Percentiles rank a stretch among this genome's conserved stretches.
These are phyloP conservation scores for Alentia gelatinosa DNA, from an alignment of 2,888 invertebrate genomes.

Conservation along the genomic window DNA sequence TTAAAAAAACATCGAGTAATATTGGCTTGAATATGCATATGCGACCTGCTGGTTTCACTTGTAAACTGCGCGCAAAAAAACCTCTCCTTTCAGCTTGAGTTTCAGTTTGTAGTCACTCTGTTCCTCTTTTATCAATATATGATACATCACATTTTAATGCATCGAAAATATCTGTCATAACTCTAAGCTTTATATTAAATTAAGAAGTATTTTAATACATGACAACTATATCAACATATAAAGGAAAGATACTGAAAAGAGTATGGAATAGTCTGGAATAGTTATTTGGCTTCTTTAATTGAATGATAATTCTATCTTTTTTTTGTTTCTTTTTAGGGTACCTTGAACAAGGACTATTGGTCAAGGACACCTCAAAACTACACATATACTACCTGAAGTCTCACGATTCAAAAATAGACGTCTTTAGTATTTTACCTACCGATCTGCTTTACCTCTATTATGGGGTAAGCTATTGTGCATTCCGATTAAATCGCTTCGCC, in stretches of 20 bases:
- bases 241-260: background rate
- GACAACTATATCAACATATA: background rate
- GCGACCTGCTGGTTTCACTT: background rate
- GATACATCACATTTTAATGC: too few relatives aligned
- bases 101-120: background rate
- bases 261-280: too few relatives aligned
- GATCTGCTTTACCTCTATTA: slow-evolving; percentile 64
- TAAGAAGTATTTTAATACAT: background rate
- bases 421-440: slow-evolving; percentile 82
- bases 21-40: background rate
- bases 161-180: too few relatives aligned
- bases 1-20: too few relatives aligned
- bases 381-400: slow-evolving; percentile 76
- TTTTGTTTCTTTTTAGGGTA: slow-evolving; percentile 72
- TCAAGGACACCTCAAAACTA: slow-evolving; percentile 77
- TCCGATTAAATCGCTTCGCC: slow-evolving; percentile 91
- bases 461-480: slow-evolving; percentile 81
- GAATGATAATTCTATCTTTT: background rate
- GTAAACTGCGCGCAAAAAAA: background rate
- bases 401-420: slow-evolving; percentile 78
- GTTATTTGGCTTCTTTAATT: too few relatives aligned
- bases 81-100: background rate
- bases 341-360: slow-evolving; percentile 81
- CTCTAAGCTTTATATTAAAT: background rate
- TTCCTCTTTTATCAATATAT: background rate